Conservation (phyloP, 2,888 invertebrate species). For the Oasisia sp. region DNA sequence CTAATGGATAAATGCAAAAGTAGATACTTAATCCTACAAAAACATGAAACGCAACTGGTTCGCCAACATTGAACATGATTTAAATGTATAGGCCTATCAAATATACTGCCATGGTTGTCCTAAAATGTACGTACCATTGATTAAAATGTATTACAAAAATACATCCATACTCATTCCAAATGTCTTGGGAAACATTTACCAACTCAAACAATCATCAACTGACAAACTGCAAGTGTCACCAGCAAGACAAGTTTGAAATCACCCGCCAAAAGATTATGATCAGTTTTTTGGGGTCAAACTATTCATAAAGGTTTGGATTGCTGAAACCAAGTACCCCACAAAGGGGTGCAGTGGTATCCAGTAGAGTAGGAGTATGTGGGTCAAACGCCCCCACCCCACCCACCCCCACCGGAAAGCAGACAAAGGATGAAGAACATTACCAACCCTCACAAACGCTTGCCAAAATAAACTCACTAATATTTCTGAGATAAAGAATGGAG, state of each 20-base stretch:
- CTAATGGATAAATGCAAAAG: too few species aligned
- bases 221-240: not conserved
- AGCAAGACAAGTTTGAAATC: not conserved
- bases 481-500: too few species aligned
- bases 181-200: not conserved
- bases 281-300: not conserved
- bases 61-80: not conserved
- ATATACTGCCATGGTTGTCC: not conserved
- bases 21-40: too few species aligned
- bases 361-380: not conserved
- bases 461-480: not conserved
- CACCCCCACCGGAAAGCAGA: not conserved
- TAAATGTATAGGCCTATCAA: not conserved
- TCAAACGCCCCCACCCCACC: not conserved
- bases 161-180: not conserved
- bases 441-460: not conserved
- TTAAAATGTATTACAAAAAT: not conserved
- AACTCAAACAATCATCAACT: not conserved
- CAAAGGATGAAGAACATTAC: not conserved
- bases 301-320: not conserved
- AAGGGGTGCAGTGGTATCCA: not conserved
- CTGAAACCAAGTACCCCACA: not conserved
- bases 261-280: constrained; percentile 1
- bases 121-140: not conserved
- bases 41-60: too few species aligned